A percentile compares a stretch with the other conserved stretches of the same genome.
phyloP scores from a whole-genome alignment of 2,888 invertebrate species.

The Yponomeuta sedellus region DNA sequence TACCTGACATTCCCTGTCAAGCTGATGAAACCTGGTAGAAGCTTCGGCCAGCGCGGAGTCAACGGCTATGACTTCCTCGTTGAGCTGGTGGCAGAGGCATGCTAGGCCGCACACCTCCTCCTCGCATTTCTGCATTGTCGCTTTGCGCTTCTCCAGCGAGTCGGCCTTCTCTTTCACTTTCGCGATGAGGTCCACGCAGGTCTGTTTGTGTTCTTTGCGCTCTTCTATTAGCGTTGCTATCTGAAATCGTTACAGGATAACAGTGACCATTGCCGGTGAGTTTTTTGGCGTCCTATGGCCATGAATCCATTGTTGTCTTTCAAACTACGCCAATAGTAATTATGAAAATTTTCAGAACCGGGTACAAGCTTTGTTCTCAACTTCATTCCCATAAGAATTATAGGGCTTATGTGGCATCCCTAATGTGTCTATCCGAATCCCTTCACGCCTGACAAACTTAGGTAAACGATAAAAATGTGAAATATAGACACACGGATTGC shows the following conservation, averaged over 20 bases:
- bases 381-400: too few relatives aligned
- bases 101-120: slow-evolving; percentile 42
- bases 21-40: slow-evolving; percentile 42
- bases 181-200: slow-evolving; percentile 30
- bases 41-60: slow-evolving; percentile 42
- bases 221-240: slow-evolving; percentile 44
- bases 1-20: slow-evolving; percentile 55
- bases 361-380: too few relatives aligned
- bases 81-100: slow-evolving; percentile 34
- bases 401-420: too few relatives aligned
- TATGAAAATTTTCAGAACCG: too few relatives aligned
- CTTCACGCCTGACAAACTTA: too few relatives aligned
- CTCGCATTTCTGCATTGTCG: slow-evolving; percentile 39
- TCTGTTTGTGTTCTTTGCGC: slow-evolving; percentile 39
- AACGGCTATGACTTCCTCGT: slow-evolving; percentile 37
- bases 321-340: too few relatives aligned
- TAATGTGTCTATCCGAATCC: too few relatives aligned
- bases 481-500: too few relatives aligned
- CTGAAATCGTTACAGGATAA: slow-evolving; percentile 27
- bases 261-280: too few relatives aligned
- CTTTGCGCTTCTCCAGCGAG: slow-evolving; percentile 35
- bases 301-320: too few relatives aligned
- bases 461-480: too few relatives aligned
- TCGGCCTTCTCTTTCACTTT: slow-evolving; percentile 32
- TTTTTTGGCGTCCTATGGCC: too few relatives aligned